Evolutionary conservation across 2,113 vertebrate genomes (phyloP), one percentile per base, ranked within the genome.

Genomic region (Bufo bufo): DNA sequence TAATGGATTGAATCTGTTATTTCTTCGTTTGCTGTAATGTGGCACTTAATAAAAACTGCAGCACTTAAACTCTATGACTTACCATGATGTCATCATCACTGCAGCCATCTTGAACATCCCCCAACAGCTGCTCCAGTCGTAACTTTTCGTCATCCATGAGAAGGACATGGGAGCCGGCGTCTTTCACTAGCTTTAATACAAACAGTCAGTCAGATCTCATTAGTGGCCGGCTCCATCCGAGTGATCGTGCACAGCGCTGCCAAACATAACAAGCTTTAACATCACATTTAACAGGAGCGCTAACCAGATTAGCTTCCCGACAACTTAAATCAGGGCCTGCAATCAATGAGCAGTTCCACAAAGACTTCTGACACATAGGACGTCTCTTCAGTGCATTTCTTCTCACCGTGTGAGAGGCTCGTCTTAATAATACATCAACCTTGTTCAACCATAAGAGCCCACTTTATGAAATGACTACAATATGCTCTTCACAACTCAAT

Each of bases 131-230:
- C 4, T 77, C 91, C 92, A 99, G 93, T 69, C 96, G 96, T 89
- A 93, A 92, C 91, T 93, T 96, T 92, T 99, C 97, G 82, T 91
- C 90, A 10, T 94, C 94, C 83, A 95, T 96, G 94, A 99, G 93
- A 91, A 92, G 88, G 90, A 94, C 90, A 20, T 91, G 93, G 66
- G 87, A 94, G 91, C 93, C 94, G 4, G 96, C 94, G 69, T 93
- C 92, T 77, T 95, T 96, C 85, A 92, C 95, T 75, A 97, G 91
- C 98, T 99, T 90, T 86, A 92, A 82, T 78, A 92, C 93, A 90
- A 87, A 47, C 49, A 87, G 59, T n/a, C 56, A 19, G 58, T 63
- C 61, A 63, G 56, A 50, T 75, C 58, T 58, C 47, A 77, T 59
- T 78, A 61, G 47, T 11, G 75, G 14, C 56, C 1, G 20, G 23